phyloP scores from a whole-genome alignment of 1,140 invertebrate genomes.

The Drosophila pallidifrons region DNA sequence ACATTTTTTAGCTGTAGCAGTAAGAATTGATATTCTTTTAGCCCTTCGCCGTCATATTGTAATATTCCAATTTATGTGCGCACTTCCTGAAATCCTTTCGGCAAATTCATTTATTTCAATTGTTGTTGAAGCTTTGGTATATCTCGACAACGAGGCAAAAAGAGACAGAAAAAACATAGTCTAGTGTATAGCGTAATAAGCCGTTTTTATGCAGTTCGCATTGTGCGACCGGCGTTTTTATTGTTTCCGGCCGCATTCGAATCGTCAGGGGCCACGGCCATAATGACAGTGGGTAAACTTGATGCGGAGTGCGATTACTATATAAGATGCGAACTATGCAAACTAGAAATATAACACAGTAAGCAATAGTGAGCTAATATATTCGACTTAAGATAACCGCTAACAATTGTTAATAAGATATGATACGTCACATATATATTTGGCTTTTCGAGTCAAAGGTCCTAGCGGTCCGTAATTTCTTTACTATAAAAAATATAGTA shows the following conservation, averaged over 20 bases:
- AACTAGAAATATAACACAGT: too few relatives aligned
- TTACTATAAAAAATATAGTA: too few relatives aligned
- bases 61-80: conserved; percentile 68
- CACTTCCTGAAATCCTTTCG: conserved; percentile 65
- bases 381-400: too few relatives aligned
- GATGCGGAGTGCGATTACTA: neutral
- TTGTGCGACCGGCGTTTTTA: conserved; percentile 69
- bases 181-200: conserved; percentile 75
- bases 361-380: too few relatives aligned
- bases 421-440: too few relatives aligned
- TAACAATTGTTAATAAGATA: too few relatives aligned
- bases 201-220: conserved; percentile 73
- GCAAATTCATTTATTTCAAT: conserved; percentile 82
- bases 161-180: conserved; percentile 38
- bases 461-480: too few relatives aligned
- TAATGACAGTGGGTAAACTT: conserved; percentile 1
- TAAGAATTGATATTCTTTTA: conserved; percentile 22
- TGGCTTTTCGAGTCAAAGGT: too few relatives aligned
- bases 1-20: conserved; percentile 34
- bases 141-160: conserved; percentile 17
- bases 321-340: neutral
- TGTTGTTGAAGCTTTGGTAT: conserved; percentile 62
- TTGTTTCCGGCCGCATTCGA: conserved; percentile 68
- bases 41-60: conserved; percentile 23
- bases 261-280: conserved; percentile 21